These are phyloP conservation scores for Callipepla californica DNA, from an alignment of 2,113 vertebrate genomes.

Conservation along the genomic window DNA sequence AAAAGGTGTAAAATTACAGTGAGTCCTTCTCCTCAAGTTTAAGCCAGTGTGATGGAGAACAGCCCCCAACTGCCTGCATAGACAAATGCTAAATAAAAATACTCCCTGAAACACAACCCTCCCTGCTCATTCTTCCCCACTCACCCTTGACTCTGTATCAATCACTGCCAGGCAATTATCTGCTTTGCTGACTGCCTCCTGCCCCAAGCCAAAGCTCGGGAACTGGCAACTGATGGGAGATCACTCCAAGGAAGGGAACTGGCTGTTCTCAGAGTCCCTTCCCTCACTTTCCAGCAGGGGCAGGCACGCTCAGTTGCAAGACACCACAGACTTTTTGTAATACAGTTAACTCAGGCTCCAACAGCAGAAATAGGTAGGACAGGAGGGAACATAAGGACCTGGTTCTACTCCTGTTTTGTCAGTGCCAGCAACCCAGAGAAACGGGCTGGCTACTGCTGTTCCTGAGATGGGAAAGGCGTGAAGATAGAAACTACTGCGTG, in stretches of 20 bases:
- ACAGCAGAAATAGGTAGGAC: neutral
- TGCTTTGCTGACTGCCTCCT: slow-evolving; percentile 20
- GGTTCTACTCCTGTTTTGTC: neutral
- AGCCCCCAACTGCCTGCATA: slow-evolving; percentile 24
- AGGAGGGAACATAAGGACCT: neutral
- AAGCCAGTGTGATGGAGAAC: slow-evolving; percentile 33
- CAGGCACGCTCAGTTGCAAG: neutral
- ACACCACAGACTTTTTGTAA: neutral
- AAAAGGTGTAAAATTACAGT: slow-evolving; percentile 48
- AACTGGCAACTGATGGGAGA: neutral
- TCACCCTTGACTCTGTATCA: slow-evolving; percentile 53
- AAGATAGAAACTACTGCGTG: neutral
- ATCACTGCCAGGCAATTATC: slow-evolving; percentile 64
- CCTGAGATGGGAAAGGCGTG: neutral
- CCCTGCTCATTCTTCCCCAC: neutral
- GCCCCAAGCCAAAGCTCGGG: slow-evolving; percentile 42
- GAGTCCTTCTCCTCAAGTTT: neutral
- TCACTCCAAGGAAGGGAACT: slow-evolving; percentile 10
- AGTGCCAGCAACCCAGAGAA: neutral
- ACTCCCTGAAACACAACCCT: slow-evolving; percentile 58
- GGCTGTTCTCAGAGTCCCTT: neutral
- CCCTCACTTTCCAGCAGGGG: neutral
- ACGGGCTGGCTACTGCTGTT: fast-evolving
- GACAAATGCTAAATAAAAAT: slow-evolving; percentile 58
- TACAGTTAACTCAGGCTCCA: neutral